A percentile compares a stretch with the other conserved stretches of the same genome.
Evolutionary conservation across 2,888 invertebrate genomes (phyloP).

Genomic region (Cistogaster globosa): DNA sequence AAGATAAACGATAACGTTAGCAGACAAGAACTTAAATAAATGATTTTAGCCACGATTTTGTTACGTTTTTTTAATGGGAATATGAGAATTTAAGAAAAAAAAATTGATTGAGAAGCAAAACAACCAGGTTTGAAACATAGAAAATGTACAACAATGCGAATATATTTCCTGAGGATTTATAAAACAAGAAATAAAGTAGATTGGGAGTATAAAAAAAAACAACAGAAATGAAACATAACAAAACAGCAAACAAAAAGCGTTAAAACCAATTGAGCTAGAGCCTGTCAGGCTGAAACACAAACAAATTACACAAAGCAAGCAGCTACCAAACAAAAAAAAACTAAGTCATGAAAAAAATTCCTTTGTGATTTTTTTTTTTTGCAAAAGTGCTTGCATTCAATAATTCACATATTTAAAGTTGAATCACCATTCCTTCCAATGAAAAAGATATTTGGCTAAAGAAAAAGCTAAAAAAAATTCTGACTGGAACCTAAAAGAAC

Average conservation of each 20-base stretch:
- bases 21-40: slow-evolving; percentile 32
- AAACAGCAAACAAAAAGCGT: background rate
- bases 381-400: slow-evolving; percentile 9
- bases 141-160: background rate
- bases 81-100: background rate
- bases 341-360: slow-evolving; percentile 65
- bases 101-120: slow-evolving; percentile 53
- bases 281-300: slow-evolving; percentile 38
- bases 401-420: slow-evolving; percentile 36
- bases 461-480: slow-evolving; percentile 32
- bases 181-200: slow-evolving; percentile 27
- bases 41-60: slow-evolving; percentile 41
- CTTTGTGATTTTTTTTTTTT: slow-evolving; percentile 48
- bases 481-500: slow-evolving; percentile 42
- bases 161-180: slow-evolving; percentile 29
- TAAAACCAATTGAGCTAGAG: slow-evolving; percentile 48
- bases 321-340: slow-evolving; percentile 27
- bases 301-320: slow-evolving; percentile 26
- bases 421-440: slow-evolving; percentile 60
- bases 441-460: slow-evolving; percentile 39
- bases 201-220: slow-evolving; percentile 19
- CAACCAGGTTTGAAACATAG: slow-evolving; percentile 41
- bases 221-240: slow-evolving; percentile 15
- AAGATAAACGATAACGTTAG: slow-evolving; percentile 45
- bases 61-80: slow-evolving; percentile 10